These are phyloP conservation scores for Acipenser transmontanus DNA, from an alignment of 2,797 vertebrate genomes.

Conservation along the genomic window DNA sequence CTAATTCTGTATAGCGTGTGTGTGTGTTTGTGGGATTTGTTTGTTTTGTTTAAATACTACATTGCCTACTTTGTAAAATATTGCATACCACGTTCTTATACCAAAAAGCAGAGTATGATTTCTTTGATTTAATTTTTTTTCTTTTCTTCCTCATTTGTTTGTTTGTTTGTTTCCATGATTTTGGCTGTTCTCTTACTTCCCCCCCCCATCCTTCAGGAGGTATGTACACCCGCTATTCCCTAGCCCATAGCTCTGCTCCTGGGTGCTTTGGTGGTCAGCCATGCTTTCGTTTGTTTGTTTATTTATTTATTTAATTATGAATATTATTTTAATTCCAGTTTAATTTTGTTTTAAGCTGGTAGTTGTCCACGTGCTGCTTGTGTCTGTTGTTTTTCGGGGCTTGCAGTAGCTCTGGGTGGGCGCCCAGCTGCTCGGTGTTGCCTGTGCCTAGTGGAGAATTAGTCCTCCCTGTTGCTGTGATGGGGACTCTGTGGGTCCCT, in stretches of 20 bases:
- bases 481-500: slow-evolving; percentile 48
- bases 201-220: slow-evolving; percentile 62
- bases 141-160: slow-evolving; percentile 61
- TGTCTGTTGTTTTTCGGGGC: background rate
- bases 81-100: slow-evolving; percentile 7
- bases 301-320: slow-evolving; percentile 22
- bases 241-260: slow-evolving; percentile 68
- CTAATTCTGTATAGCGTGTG: background rate
- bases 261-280: slow-evolving; percentile 69
- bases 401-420: background rate
- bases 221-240: slow-evolving; percentile 82
- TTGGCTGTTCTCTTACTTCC: slow-evolving; percentile 65
- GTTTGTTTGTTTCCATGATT: slow-evolving; percentile 67
- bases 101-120: slow-evolving; percentile 33
- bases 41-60: background rate
- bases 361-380: slow-evolving; percentile 33
- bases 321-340: slow-evolving; percentile 37
- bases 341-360: slow-evolving; percentile 45
- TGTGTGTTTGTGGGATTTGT: background rate
- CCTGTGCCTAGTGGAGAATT: slow-evolving; percentile 36
- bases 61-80: background rate
- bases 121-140: slow-evolving; percentile 58
- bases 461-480: slow-evolving; percentile 47
- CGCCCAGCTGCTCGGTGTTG: slow-evolving; percentile 41
- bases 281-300: slow-evolving; percentile 14